Evolutionary conservation across 1,140 invertebrate species (phyloP), one percentile per base, ranked within the genome.

Genomic region (Megalonaias nervosa): DNA sequence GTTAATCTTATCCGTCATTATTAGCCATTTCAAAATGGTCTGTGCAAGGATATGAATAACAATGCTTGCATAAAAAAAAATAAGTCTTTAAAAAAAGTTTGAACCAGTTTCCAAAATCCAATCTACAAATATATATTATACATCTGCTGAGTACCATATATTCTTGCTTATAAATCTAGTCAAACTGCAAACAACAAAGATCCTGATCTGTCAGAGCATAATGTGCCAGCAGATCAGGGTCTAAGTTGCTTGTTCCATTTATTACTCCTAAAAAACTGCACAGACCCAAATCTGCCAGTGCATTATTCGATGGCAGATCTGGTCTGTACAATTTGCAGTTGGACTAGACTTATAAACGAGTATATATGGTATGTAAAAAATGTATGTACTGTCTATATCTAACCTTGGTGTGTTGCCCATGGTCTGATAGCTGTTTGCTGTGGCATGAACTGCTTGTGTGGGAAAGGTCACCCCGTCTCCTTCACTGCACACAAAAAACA

Each of bases 401-500:
- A 79, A 85, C 81, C 86, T 86, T 79, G 82, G 82, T 66, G 95
- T 96, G 91, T 93, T 95, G 90, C 95, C 96, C 95, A 97, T 97
- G 82, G 96, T 96, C 92, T 96, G 94, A 94, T 97, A 97, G 85
- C 93, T 93, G 92, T 79, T 83, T 60, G 81, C 81, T 91, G 92
- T 91, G 88, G 94, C 93, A 88, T 94, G 94, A 89, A 94, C 94
- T 81, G 94, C 93, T 76, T 95, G 94, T 88, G 95, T 94, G 81
- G 95, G 95, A 93, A 93, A 97, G 91, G 93, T 93, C 90, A 96
- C 93, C 92, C 96, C 96, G 92, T 97, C 95, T 89, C 96, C 96
- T 91, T 95, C 93, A 94, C 96, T 97, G 89, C 93, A 85, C 82
- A 79, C 75, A 73, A 74, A 74, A 58, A 82, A 69, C 57, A 69